Evolutionary conservation across 2,113 vertebrate species (phyloP), one percentile per base, ranked within the genome.

Genomic region (Chlorodrepanis virens): DNA sequence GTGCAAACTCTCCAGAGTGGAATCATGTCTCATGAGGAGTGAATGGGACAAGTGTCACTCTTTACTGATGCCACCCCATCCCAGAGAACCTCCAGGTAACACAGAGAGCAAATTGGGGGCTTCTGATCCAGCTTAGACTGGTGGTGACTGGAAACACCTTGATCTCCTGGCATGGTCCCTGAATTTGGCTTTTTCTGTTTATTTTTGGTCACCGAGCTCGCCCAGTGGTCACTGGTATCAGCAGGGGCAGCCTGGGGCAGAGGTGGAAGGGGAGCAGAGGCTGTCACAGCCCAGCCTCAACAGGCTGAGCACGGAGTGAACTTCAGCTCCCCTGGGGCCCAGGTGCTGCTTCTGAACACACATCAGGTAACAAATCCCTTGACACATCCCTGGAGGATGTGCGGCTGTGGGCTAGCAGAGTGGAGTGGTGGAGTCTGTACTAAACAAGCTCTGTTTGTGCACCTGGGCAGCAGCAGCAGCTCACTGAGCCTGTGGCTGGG

Each of bases 41-140:
- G 21, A 22, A 27, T 0, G 3, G 14, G 18, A 33, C 0, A 0
- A 3, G 20, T 2, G 2, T 14, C 42, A 29, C 19, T 22, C 25
- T 39, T 27, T 16, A 2, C 35, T 76, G 21, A 6, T 15, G n/a
- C 14, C 37, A 7, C 12, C 2, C 9, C 5, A 35, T 25, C 8
- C 14, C 25, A 45, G 54, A 64, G 40, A 63, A 33, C 37, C 27
- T 49, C 29, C 56, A 39, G 28, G 16, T 5, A 23, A 44, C 12
- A 14, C 2, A 37, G 52, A 54, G 15, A 40, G 47, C 25, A 79
- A 59, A 15, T 2, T 14, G 39, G 21, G 5, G 12, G 20, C 45
- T 45, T 45, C 20, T 45, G 45, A 45, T 45, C 45, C 45, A 45
- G 20, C 44, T 44, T 44, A 44, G 44, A 44, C 44, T 44, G 45